Base-by-base conservation (phyloP, 2,113 vertebrate genomes). In the Rhadina sibilatrix region DNA sequence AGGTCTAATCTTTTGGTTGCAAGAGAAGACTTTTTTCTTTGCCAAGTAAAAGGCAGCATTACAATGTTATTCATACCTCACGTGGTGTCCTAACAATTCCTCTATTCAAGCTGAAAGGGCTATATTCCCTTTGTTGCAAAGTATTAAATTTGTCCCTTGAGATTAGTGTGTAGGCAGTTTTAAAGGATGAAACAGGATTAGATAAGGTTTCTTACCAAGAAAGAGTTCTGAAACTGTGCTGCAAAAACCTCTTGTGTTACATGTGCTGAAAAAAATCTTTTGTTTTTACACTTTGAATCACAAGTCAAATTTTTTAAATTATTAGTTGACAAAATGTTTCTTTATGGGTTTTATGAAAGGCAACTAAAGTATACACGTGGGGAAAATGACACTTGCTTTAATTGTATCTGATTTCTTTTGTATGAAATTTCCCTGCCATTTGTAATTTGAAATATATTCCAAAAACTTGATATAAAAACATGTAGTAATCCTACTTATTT, bases 101-200 rank as follows among this genome's bases (percentile, higher is more conserved):
- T 96, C 97, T 95, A 97, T 98, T 98, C 97, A 99, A 94, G 94
- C 96, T 98, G 98, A 98, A 98, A 98, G 87, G 97, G 97, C 97
- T 98, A 98, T 98, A 98, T 98, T 98, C 96, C 97, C 89, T 98
- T 98, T 98, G 97, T 98, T 98, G 98, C 98, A 96, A 98, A 98
- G 98, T 98, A 98, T 98, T 98, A 98, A 98, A 99, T 99, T 98
- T 98, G 97, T 98, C 98, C 98, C 98, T 90, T 68, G 98, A 98
- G 98, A 98, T 97, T 97, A 97, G 93, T 83, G 87, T 97, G 88
- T 96, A 98, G 97, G 97, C 97, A 97, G 97, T 98, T 98, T 98
- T 98, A 98, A 98, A 97, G 97, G 98, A 98, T 96, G 97, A 98
- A 98, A 98, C 96, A 97, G 97, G 98, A 98, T 98, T 98, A 98